phyloP scores from a whole-genome alignment of 2,888 invertebrate species.

The Lamproptera curius region DNA sequence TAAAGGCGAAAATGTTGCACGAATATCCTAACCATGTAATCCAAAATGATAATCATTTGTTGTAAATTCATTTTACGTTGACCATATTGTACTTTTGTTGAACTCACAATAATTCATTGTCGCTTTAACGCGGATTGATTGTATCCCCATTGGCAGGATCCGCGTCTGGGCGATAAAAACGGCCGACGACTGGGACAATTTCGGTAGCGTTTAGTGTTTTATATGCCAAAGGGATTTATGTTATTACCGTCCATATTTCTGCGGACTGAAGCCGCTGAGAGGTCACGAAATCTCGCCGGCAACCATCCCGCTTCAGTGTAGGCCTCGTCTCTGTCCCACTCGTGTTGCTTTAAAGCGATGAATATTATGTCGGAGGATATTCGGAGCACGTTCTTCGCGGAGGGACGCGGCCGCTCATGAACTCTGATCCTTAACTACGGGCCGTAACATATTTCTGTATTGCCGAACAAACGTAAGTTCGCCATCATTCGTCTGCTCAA shows the following conservation, averaged over 20 bases:
- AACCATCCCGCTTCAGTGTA: conserved; percentile 42
- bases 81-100: no score
- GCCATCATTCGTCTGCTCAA: no score
- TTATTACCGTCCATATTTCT: conserved; percentile 79
- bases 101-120: no score
- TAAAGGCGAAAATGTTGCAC: no score
- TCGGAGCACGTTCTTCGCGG: conserved; percentile 66
- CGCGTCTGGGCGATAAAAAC: conserved; percentile 43
- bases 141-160: not conserved
- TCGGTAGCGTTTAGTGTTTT: conserved; percentile 77
- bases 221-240: conserved; percentile 78
- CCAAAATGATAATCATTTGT: no score
- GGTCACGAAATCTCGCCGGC: conserved; percentile 74
- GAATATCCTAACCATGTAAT: no score
- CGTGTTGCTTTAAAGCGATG: conserved; percentile 69
- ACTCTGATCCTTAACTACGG: conserved; percentile 69
- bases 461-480: conserved; percentile 20
- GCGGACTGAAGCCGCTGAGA: conserved; percentile 73
- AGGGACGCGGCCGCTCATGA: conserved; percentile 68
- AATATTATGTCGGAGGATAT: conserved; percentile 67
- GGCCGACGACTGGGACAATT: conserved; percentile 51
- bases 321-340: conserved; percentile 48
- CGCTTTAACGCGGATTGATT: not conserved
- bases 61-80: no score
- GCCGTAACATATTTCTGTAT: conserved; percentile 45